phyloP scores from a whole-genome alignment of 2,888 invertebrate species.

The Iphiclides podalirius region DNA sequence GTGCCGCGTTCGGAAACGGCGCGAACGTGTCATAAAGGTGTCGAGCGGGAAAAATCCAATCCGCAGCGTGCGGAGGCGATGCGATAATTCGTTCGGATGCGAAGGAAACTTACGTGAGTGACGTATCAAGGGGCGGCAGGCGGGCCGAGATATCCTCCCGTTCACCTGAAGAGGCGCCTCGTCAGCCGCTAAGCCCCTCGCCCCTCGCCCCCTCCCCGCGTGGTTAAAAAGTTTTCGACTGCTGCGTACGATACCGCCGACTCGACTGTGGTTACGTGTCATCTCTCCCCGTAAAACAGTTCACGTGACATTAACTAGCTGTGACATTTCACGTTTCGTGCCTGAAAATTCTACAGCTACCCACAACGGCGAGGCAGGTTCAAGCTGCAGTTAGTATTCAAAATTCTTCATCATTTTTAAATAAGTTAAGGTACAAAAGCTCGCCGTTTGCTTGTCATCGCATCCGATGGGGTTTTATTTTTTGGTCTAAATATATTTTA shows the following conservation, averaged over 20 bases:
- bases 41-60: constrained; percentile 44
- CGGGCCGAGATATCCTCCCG: constrained; percentile 48
- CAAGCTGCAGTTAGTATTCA: too few relatives aligned
- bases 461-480: too few relatives aligned
- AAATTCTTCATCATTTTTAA: too few relatives aligned
- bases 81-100: constrained; percentile 41
- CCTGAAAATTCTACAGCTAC: too few relatives aligned
- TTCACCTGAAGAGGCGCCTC: constrained; percentile 52
- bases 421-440: too few relatives aligned
- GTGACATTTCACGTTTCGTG: too few relatives aligned
- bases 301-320: not conserved
- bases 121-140: constrained; percentile 64
- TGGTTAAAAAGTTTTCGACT: constrained; percentile 66
- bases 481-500: too few relatives aligned
- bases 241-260: constrained; percentile 53
- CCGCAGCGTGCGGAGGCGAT: constrained; percentile 42
- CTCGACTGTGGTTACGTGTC: constrained; percentile 38
- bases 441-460: too few relatives aligned
- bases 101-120: constrained; percentile 69
- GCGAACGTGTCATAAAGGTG: constrained; percentile 23
- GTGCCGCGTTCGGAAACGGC: constrained; percentile 12
- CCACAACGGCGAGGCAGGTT: too few relatives aligned
- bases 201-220: constrained; percentile 39
- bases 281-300: not conserved
- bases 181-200: constrained; percentile 60